Conservation (phyloP, 2,113 vertebrate genomes). For the Pachypanchax playfairii region DNA sequence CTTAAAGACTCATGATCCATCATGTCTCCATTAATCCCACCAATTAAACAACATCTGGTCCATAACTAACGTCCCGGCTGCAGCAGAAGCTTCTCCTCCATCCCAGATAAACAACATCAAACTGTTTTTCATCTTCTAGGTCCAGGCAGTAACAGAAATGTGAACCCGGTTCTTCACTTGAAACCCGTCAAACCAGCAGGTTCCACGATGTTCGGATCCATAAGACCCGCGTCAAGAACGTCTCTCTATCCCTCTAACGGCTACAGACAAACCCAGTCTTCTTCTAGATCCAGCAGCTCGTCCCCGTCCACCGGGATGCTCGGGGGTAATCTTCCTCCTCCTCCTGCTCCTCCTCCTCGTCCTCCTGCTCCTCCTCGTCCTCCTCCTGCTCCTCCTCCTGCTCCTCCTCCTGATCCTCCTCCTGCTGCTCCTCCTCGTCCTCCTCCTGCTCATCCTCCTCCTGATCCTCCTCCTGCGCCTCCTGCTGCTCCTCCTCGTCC, state of each 20-base stretch:
- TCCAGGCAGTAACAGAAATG: conserved; percentile 54
- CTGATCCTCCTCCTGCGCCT: too few relatives aligned
- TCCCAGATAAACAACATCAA: neutral
- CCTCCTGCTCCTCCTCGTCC: too few relatives aligned
- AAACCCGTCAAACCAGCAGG: conserved; percentile 46
- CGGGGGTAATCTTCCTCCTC: conserved; percentile 69
- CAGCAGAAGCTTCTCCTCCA: conserved; percentile 24
- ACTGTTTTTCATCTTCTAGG: conserved; percentile 75
- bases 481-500: too few relatives aligned
- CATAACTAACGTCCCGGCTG: conserved; percentile 53
- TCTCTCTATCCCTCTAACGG: conserved; percentile 58
- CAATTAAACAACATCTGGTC: conserved; percentile 3
- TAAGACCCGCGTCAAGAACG: conserved; percentile 51
- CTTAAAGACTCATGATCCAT: conserved; percentile 14
- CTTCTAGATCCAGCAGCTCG: conserved; percentile 62
- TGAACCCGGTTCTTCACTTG: conserved; percentile 41
- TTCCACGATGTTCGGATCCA: conserved; percentile 42
- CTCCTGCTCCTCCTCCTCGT: neutral
- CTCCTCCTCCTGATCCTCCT: too few relatives aligned
- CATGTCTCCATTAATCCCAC: neutral
- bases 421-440: too few relatives aligned
- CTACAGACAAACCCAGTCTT: conserved; percentile 50
- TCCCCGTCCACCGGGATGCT: conserved; percentile 51
- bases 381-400: too few relatives aligned
- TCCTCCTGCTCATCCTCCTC: too few relatives aligned